Conservation (phyloP, 2,113 vertebrate genomes). For the Thryonomys swinderianus region DNA sequence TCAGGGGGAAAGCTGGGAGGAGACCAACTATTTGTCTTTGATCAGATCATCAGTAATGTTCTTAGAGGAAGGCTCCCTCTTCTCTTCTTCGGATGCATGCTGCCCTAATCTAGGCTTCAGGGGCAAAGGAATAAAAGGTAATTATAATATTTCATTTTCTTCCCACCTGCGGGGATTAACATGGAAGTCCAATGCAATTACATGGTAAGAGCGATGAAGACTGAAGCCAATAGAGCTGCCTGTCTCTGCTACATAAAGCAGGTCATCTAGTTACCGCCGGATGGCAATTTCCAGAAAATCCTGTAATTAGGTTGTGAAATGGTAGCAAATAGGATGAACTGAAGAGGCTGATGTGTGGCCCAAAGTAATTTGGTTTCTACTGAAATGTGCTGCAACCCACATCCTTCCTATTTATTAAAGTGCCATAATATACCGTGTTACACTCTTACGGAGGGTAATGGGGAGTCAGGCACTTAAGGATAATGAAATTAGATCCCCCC, state of each 20-base stretch:
- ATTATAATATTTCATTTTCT: conserved; percentile 85
- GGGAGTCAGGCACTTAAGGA: conserved; percentile 83
- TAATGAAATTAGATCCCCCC: conserved; percentile 84
- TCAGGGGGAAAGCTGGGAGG: conserved; percentile 47
- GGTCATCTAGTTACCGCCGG: conserved; percentile 72
- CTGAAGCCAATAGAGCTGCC: conserved; percentile 57
- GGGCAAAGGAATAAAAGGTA: conserved; percentile 77
- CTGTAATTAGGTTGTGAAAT: conserved; percentile 83
- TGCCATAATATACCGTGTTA: conserved; percentile 83
- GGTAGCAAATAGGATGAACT: conserved; percentile 79
- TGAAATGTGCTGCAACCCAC: conserved; percentile 81
- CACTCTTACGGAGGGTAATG: conserved; percentile 82
- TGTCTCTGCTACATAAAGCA: conserved; percentile 66
- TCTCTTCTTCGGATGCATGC: background rate
- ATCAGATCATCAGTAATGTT: conserved; percentile 65
- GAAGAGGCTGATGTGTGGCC: conserved; percentile 80
- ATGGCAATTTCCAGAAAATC: conserved; percentile 79
- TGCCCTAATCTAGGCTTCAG: conserved; percentile 49
- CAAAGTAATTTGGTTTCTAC: conserved; percentile 84
- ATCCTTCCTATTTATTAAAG: conserved; percentile 85
- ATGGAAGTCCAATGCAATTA: conserved; percentile 79
- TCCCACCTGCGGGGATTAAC: conserved; percentile 75
- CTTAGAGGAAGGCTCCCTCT: conserved; percentile 38
- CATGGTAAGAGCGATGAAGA: conserved; percentile 57
- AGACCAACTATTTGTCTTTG: conserved; percentile 67